Percentiles rank a stretch among this genome's conserved stretches.
These are phyloP conservation scores for Penaeus chinensis DNA, from an alignment of 1,140 invertebrate species.

Conservation along the genomic window DNA sequence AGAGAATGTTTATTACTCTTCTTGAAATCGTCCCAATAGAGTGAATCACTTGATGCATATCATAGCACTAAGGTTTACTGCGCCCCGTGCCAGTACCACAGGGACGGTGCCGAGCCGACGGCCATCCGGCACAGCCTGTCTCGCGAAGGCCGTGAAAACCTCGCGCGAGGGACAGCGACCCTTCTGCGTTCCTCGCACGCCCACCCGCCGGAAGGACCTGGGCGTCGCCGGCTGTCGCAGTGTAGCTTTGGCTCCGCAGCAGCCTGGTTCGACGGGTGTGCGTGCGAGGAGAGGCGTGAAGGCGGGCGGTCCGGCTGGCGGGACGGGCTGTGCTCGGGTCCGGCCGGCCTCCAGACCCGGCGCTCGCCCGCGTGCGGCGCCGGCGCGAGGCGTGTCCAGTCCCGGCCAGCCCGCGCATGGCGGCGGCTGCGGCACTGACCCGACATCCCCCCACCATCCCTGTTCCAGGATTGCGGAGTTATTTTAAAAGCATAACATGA, in stretches of 20 bases:
- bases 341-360: constrained; percentile 26
- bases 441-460: constrained; percentile 54
- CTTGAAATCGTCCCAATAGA: constrained; percentile 59
- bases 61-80: constrained; percentile 62
- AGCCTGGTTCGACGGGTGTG: no score
- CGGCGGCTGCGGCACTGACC: constrained; percentile 37
- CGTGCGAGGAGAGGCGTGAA: no score
- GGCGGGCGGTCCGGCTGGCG: constrained; percentile 8
- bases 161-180: constrained; percentile 17
- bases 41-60: constrained; percentile 63
- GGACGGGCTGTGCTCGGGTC: constrained; percentile 36
- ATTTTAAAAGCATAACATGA: constrained; percentile 62
- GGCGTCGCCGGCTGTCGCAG: no score
- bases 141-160: constrained; percentile 28
- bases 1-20: constrained; percentile 61
- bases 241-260: no score
- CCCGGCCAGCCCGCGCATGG: constrained; percentile 29
- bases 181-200: background rate
- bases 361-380: background rate
- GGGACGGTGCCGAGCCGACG: constrained; percentile 48
- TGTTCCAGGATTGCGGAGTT: constrained; percentile 61
- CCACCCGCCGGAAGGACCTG: no score
- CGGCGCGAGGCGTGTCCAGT: constrained; percentile 37
- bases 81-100: constrained; percentile 53
- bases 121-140: constrained; percentile 34